Evolutionary conservation across 1,140 invertebrate genomes (phyloP), one percentile per base, ranked within the genome.

Genomic region (Penaeus chinensis): DNA sequence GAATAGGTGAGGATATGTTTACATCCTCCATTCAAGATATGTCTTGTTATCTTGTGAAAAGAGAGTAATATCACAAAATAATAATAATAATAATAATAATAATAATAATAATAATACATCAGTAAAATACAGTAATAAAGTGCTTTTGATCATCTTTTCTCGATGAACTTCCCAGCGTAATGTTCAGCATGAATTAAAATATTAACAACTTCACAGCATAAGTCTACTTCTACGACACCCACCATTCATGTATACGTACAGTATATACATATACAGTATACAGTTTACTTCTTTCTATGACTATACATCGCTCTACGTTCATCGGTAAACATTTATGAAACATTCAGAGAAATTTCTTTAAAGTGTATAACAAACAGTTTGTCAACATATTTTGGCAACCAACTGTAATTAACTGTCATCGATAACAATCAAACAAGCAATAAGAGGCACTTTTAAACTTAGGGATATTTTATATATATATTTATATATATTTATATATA

Each of bases 371-470:
- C 86, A 87, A 87, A 82, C 86, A 87, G n/a, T 83, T 63, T 87
- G n/a, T 85, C 74, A 87, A 87, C 86, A 87, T 62, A 87, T 69
- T 83, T 78, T 83, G 80, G 86, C 86, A 87, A 87, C 80, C 86
- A 82, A 69, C 86, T 87, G 86, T 82, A 87, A 87, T 87, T 65
- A 87, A 87, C 81, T 87, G 80, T 83, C 65, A 82, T 87, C 20
- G 78, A 78, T 87, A 87, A 87, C 86, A 87, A 87, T 87, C 61
- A 87, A 87, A 87, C 86, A 87, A 87, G 81, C 79, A 87, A 87
- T 87, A 87, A 82, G 80, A 87, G 86, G 86, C 86, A 87, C 86
- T 87, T 87, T 42, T 87, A 82, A 87, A 87, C 86, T 87, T 74
- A 87, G 81, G 86, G 86, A 83, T 80, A 37, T 37, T 74, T 74